A percentile compares a stretch with the other conserved stretches of the same genome.
phyloP scores from a whole-genome alignment of 2,888 invertebrate species.

The Amphipyra tragopoginis region DNA sequence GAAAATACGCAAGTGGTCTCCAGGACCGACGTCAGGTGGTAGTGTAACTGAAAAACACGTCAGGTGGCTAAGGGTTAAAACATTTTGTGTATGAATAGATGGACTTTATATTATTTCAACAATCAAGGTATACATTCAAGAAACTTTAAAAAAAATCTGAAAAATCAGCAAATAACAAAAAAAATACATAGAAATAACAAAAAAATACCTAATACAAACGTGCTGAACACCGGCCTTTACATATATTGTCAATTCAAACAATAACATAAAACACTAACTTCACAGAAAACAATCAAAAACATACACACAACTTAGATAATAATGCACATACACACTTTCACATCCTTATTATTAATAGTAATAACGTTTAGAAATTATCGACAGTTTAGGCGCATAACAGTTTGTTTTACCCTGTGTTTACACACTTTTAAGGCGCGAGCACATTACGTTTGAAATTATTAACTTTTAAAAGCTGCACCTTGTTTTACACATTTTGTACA shows the following conservation, averaged over 20 bases:
- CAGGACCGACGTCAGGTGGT: too few relatives aligned
- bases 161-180: too few relatives aligned
- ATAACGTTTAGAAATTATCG: conserved; percentile 44
- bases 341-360: conserved; percentile 18
- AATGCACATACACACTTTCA: conserved; percentile 33
- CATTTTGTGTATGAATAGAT: too few relatives aligned
- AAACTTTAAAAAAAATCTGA: too few relatives aligned
- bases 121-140: too few relatives aligned
- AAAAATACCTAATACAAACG: too few relatives aligned
- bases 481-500: neutral
- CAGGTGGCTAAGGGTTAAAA: too few relatives aligned
- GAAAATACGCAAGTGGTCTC: too few relatives aligned
- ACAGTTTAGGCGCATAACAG: conserved; percentile 6
- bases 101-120: too few relatives aligned
- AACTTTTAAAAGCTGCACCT: neutral
- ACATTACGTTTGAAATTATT: conserved; percentile 7
- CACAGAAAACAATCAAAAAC: conserved; percentile 41
- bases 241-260: conserved; percentile 23
- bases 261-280: conserved; percentile 27
- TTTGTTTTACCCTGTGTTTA: conserved; percentile 33
- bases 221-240: too few relatives aligned
- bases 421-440: conserved; percentile 12
- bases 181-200: too few relatives aligned
- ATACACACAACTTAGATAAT: conserved; percentile 24
- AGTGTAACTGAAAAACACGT: too few relatives aligned